These are phyloP conservation scores for Hystrix brachyura DNA, from an alignment of 2,113 vertebrate species.

Conservation along the genomic window DNA sequence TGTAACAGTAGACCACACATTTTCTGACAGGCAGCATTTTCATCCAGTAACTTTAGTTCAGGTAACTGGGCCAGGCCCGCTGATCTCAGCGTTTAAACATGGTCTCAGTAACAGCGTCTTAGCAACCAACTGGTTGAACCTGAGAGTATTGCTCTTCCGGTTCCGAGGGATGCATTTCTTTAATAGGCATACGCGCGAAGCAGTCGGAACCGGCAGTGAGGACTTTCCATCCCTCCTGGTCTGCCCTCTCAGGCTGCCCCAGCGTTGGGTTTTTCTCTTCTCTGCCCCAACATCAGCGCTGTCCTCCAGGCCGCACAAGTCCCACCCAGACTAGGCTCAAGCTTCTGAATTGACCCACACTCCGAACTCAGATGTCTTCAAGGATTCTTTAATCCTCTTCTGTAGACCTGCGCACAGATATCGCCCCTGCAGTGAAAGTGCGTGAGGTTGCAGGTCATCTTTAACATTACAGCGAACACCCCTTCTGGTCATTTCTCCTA, in stretches of 20 bases:
- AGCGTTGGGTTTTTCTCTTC: rapidly evolving
- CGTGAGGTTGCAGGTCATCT: not conserved
- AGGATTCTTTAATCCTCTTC: not conserved
- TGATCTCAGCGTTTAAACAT: not conserved
- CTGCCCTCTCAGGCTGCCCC: rapidly evolving
- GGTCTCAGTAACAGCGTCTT: not conserved
- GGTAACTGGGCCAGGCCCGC: not conserved
- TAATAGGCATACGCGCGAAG: not conserved
- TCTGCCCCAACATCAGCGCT: rapidly evolving
- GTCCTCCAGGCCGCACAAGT: rapidly evolving
- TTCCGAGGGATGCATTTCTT: not conserved
- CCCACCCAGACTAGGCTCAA: too few species aligned
- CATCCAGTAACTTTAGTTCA: not conserved
- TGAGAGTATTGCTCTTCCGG: not conserved
- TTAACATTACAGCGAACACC: not conserved
- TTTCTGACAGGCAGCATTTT: not conserved
- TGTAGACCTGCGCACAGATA: not conserved
- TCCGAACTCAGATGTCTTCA: not conserved
- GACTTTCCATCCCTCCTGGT: rapidly evolving
- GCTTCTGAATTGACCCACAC: not conserved
- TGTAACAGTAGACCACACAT: not conserved
- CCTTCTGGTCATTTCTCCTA: not conserved
- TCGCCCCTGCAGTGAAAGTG: too few species aligned
- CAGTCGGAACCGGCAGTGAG: rapidly evolving
- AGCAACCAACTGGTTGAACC: not conserved